A percentile compares a stretch with the other conserved stretches of the same genome.
Evolutionary conservation across 2,113 vertebrate species (phyloP).

Genomic region (Ammodytes marinus): DNA sequence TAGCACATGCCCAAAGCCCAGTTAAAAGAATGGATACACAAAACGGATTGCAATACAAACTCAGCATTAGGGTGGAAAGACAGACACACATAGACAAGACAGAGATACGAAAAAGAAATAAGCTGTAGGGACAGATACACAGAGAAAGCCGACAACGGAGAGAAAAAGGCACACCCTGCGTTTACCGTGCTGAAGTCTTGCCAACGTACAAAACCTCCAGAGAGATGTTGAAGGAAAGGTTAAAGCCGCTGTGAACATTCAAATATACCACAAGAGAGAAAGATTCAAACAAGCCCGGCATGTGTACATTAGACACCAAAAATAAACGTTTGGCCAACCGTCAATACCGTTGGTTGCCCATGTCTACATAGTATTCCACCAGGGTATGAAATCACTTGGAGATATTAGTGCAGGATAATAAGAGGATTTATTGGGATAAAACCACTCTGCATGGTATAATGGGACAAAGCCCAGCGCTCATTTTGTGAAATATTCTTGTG

Average conservation of each 20-base stretch:
- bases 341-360: slow-evolving; percentile 19
- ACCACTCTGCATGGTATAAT: slow-evolving; percentile 66
- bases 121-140: neutral
- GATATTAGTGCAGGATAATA: slow-evolving; percentile 73
- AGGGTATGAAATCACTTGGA: slow-evolving; percentile 71
- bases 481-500: slow-evolving; percentile 50
- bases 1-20: slow-evolving; percentile 2
- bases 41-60: neutral
- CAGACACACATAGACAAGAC: neutral
- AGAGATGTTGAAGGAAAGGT: slow-evolving; percentile 47
- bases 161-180: slow-evolving; percentile 24
- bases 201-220: slow-evolving; percentile 35
- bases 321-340: slow-evolving; percentile 41
- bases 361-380: slow-evolving; percentile 38
- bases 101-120: neutral
- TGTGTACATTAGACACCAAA: slow-evolving; percentile 45
- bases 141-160: slow-evolving; percentile 7
- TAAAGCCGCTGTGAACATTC: slow-evolving; percentile 40
- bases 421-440: slow-evolving; percentile 76
- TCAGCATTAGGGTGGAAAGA: neutral
- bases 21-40: neutral
- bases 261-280: slow-evolving; percentile 52
- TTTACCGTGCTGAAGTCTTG: slow-evolving; percentile 52
- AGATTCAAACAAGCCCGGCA: slow-evolving; percentile 36
- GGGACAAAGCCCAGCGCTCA: slow-evolving; percentile 65